These are phyloP conservation scores for Aplysia californica DNA, from an alignment of 1,140 invertebrate species.

Conservation along the genomic window DNA sequence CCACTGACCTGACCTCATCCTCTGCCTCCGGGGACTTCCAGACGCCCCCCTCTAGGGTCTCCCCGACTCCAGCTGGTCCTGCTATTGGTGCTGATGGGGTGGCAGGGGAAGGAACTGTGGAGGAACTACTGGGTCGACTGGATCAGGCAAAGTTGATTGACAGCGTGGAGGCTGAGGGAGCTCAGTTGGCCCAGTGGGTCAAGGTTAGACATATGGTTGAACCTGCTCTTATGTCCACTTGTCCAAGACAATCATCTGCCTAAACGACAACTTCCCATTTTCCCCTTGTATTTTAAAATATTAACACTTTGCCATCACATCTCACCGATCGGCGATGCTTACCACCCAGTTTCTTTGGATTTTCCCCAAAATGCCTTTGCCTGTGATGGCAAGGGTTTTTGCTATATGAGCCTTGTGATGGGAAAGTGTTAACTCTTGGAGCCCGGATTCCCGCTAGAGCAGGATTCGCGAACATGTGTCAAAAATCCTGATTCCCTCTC, in stretches of 20 bases:
- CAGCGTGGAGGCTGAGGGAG: not conserved
- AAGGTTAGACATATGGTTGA: not conserved
- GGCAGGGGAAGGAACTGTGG: not conserved
- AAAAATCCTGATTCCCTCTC: too few relatives aligned
- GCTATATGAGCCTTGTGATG: too few relatives aligned
- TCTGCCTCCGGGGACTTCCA: not conserved
- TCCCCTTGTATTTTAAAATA: not conserved
- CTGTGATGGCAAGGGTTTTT: too few relatives aligned
- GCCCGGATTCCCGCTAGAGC: too few relatives aligned
- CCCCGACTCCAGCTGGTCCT: not conserved
- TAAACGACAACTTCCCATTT: too few relatives aligned
- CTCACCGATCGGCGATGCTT: too few relatives aligned
- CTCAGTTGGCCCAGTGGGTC: not conserved
- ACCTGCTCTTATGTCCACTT: not conserved
- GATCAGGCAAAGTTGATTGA: slow-evolving; percentile 11
- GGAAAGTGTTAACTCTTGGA: too few relatives aligned
- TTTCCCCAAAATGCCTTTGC: too few relatives aligned
- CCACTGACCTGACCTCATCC: not conserved
- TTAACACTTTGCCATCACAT: not conserved
- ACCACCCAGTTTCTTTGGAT: too few relatives aligned
- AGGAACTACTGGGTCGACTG: not conserved
- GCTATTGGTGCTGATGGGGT: not conserved
- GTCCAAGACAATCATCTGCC: not conserved
- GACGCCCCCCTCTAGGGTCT: not conserved
- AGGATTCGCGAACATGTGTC: too few relatives aligned